Conservation (phyloP, 2,888 invertebrate genomes). For the Caenorhabditis sp. region DNA sequence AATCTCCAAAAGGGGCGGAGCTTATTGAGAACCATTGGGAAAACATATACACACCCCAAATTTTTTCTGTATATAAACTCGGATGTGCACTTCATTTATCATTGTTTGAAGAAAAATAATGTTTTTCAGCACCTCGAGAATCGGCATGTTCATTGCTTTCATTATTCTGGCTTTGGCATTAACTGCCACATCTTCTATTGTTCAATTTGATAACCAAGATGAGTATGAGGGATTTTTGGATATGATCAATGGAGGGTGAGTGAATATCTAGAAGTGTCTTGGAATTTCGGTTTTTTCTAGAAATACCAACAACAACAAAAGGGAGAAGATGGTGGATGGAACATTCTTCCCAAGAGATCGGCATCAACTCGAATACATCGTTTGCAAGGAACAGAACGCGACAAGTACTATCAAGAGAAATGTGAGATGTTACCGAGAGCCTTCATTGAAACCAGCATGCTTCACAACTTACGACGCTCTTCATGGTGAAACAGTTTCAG, state of each 20-base stretch:
- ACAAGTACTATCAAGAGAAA: too few relatives aligned
- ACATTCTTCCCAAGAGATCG: neutral
- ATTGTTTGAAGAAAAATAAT: too few relatives aligned
- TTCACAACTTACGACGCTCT: neutral
- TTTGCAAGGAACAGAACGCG: neutral
- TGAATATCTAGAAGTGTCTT: neutral
- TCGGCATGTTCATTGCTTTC: too few relatives aligned
- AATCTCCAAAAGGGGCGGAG: too few relatives aligned
- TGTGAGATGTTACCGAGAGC: neutral
- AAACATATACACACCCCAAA: too few relatives aligned
- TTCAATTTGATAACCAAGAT: neutral
- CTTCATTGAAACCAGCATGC: neutral
- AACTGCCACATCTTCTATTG: neutral
- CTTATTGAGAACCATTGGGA: too few relatives aligned
- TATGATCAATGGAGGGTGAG: constrained; percentile 6
- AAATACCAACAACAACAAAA: too few relatives aligned
- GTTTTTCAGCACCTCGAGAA: too few relatives aligned
- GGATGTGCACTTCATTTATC: too few relatives aligned
- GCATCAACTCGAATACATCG: constrained; percentile 5
- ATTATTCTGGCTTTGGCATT: neutral
- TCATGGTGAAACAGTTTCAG: constrained; percentile 2
- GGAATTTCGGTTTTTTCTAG: too few relatives aligned
- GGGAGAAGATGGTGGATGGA: neutral
- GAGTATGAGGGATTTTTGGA: constrained; percentile 11
- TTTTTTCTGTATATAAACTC: too few relatives aligned